Evolutionary conservation across 2,888 invertebrate genomes (phyloP), one percentile per base, ranked within the genome.

Genomic region (Diloba caeruleocephala): DNA sequence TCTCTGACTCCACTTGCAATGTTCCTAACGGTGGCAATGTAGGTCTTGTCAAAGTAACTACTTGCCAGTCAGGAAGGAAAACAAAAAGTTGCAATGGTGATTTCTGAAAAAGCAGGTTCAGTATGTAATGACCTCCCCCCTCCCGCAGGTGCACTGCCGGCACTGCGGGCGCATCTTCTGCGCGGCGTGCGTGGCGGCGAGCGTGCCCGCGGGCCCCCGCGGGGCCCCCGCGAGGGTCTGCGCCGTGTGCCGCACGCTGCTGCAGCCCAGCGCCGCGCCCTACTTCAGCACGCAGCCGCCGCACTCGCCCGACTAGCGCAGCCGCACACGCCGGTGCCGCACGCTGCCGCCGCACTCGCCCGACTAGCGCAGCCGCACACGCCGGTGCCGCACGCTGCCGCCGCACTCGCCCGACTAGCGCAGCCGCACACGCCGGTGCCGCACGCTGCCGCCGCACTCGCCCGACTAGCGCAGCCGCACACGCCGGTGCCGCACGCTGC

Each of bases 131-230:
- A n/a, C n/a, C n/a, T n/a, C n/a, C n/a, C n/a, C n/a, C n/a, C n/a
- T 5, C 10, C 25, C 8, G 19, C 88, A 97, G 96, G 95, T 96
- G 76, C 97, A 98, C 92, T 98, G 98, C 86, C 96, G 97, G 42
- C 99, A 99, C 92, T 99, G 99, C 93, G 99, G 99, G 17, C 97
- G 97, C 84, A 97, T 99, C 78, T 99, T 98, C 94, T 99, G 99
- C 94, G 94, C 94, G 45, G 94, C 95, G 71, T 99, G 99, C 94
- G 94, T 97, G 75, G 92, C 96, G 44, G 97, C 97, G 87, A 93
- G 94, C 33, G 98, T 99, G 71, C 85, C 96, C 74, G 95, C 96
- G 74, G 99, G 99, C 29, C 98, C 98, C 62, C 96, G 97, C 76
- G 95, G 96, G 71, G 94, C 96, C 71, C 96, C 96, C 31, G 97